phyloP scores from a whole-genome alignment of 2,888 invertebrate species.

The Charanyca ferruginea region DNA sequence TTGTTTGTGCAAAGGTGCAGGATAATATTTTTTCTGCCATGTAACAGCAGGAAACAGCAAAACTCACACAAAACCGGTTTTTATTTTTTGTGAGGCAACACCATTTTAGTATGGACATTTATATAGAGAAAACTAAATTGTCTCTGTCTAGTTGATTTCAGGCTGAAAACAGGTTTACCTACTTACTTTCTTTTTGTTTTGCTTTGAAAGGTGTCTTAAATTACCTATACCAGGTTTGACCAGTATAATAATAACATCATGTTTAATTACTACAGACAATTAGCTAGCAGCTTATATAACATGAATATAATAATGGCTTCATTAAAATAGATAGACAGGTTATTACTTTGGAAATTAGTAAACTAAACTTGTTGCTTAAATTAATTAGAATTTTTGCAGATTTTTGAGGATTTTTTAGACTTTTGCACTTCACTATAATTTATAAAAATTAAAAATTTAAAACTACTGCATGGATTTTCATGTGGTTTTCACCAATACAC shows the following conservation, averaged over 20 bases:
- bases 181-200: conserved; percentile 17
- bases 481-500: no score
- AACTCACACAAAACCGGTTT: conserved; percentile 42
- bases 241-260: conserved; percentile 15
- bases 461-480: no score
- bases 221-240: conserved; percentile 6
- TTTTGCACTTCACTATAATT: no score
- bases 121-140: conserved; percentile 19
- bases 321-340: conserved; percentile 25
- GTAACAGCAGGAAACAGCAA: conserved; percentile 39
- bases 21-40: conserved; percentile 31
- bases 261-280: conserved; percentile 21
- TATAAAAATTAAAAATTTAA: no score
- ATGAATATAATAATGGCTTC: conserved; percentile 29
- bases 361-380: conserved; percentile 5
- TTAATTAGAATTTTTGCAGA: neutral
- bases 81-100: conserved; percentile 1
- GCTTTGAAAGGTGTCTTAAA: conserved; percentile 11
- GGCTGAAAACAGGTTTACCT: conserved; percentile 24
- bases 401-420: neutral
- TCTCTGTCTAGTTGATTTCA: conserved; percentile 26
- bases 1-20: conserved; percentile 42
- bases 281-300: conserved; percentile 37
- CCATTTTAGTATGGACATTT: conserved; percentile 12
- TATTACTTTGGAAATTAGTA: conserved; percentile 26